Conservation (phyloP, 2,797 vertebrate genomes). For the Linurgus olivaceus region DNA sequence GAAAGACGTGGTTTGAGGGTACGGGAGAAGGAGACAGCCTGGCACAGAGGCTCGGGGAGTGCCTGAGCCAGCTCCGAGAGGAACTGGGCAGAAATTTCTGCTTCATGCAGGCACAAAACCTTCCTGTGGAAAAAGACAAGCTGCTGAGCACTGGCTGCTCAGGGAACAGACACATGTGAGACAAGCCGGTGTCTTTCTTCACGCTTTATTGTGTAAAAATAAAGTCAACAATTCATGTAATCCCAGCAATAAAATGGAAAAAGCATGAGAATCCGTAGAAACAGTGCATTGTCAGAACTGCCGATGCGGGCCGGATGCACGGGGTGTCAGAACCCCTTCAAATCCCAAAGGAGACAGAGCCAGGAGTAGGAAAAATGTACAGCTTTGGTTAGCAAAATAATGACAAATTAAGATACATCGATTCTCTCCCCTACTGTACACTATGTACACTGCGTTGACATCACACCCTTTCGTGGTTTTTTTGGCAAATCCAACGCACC, state of each 20-base stretch:
- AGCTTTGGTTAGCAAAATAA: slow-evolving; percentile 80
- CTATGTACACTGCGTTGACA: slow-evolving; percentile 69
- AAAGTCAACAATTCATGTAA: slow-evolving; percentile 82
- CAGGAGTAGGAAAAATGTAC: slow-evolving; percentile 69
- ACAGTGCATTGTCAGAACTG: slow-evolving; percentile 72
- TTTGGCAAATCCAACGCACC: slow-evolving; percentile 71
- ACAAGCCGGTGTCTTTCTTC: slow-evolving; percentile 67
- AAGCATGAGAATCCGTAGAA: slow-evolving; percentile 78
- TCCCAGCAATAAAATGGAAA: slow-evolving; percentile 78
- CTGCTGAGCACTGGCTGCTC: background rate
- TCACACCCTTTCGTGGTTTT: slow-evolving; percentile 26
- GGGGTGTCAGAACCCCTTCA: slow-evolving; percentile 41
- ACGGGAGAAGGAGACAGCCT: background rate
- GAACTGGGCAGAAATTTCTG: background rate
- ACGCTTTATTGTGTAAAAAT: slow-evolving; percentile 88
- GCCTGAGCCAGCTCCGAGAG: background rate
- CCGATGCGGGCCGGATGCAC: slow-evolving; percentile 49
- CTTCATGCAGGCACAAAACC: background rate
- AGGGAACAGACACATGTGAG: background rate
- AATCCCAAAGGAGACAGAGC: slow-evolving; percentile 69
- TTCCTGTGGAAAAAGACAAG: background rate
- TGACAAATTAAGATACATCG: slow-evolving; percentile 60
- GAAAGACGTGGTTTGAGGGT: rapidly evolving
- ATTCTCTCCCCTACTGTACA: slow-evolving; percentile 69
- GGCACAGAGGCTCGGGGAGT: background rate